Conservation (phyloP, 1,140 invertebrate genomes). For the Dolichoris vasculosae region DNA sequence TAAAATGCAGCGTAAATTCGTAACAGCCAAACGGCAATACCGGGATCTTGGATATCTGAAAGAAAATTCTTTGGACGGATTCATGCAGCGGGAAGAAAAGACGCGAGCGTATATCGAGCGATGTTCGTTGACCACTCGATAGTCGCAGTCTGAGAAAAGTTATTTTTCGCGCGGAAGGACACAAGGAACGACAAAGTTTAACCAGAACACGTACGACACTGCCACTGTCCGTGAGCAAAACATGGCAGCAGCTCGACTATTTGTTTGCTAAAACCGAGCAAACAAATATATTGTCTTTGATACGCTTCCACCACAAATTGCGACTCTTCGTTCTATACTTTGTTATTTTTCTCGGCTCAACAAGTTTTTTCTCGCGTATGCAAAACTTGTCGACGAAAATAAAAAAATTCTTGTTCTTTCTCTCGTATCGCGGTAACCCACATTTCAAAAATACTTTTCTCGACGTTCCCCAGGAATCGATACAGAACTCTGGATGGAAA, state of each 20-base stretch:
- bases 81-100: neutral
- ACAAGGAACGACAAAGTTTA: slow-evolving; percentile 7
- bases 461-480: too few relatives aligned
- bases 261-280: neutral
- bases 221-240: slow-evolving; percentile 9
- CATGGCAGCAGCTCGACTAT: neutral
- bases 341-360: neutral
- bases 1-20: neutral
- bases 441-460: neutral
- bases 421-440: too few relatives aligned
- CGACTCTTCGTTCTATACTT: neutral
- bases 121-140: neutral
- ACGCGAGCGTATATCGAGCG: neutral
- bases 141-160: neutral
- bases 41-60: neutral
- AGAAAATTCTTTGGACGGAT: neutral
- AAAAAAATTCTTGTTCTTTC: too few relatives aligned
- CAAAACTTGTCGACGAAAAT: neutral
- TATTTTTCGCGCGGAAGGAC: neutral
- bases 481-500: neutral
- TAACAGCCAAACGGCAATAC: neutral
- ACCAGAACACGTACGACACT: slow-evolving; percentile 10
- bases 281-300: neutral
- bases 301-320: neutral
- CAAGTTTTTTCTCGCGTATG: neutral